A percentile compares a stretch with the other conserved stretches of the same genome.
Evolutionary conservation across 2,113 vertebrate species (phyloP).

Genomic region (Cygnus atratus): DNA sequence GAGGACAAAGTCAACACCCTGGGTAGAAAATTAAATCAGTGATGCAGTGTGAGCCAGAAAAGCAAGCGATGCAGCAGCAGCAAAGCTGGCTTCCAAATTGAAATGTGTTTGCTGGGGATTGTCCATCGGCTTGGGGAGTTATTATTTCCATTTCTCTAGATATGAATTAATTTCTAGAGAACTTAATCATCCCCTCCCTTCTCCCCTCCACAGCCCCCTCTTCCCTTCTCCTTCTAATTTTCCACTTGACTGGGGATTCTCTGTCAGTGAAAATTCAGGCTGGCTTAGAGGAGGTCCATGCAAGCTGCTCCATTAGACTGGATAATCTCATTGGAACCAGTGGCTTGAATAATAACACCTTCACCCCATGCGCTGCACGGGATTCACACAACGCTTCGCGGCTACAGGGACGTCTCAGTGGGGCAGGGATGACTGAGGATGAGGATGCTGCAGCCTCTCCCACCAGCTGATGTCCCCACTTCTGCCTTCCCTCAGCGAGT

Average conservation of each 20-base stretch:
- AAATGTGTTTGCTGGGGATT: conserved; percentile 67
- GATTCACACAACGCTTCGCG: conserved; percentile 29
- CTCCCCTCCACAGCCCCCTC: conserved; percentile 32
- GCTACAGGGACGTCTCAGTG: background rate
- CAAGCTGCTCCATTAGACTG: conserved; percentile 77
- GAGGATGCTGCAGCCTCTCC: background rate
- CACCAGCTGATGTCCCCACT: background rate
- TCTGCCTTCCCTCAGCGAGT: background rate
- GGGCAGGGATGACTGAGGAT: background rate
- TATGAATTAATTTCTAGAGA: conserved; percentile 79
- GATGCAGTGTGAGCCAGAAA: background rate
- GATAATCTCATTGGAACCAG: conserved; percentile 89
- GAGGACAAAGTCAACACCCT: conserved; percentile 41
- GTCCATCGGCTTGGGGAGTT: conserved; percentile 40
- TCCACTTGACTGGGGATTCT: conserved; percentile 83
- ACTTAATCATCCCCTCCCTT: conserved; percentile 72
- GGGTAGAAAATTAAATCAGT: conserved; percentile 64
- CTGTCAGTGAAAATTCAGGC: conserved; percentile 76
- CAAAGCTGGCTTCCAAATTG: conserved; percentile 56
- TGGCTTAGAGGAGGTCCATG: conserved; percentile 75
- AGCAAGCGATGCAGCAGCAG: background rate
- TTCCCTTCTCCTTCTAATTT: conserved; percentile 81
- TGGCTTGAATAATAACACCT: conserved; percentile 92
- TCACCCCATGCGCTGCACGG: conserved; percentile 47
- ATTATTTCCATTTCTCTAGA: conserved; percentile 71